These are phyloP conservation scores for Sitophilus oryzae DNA, from an alignment of 1,140 invertebrate species.

Conservation along the genomic window DNA sequence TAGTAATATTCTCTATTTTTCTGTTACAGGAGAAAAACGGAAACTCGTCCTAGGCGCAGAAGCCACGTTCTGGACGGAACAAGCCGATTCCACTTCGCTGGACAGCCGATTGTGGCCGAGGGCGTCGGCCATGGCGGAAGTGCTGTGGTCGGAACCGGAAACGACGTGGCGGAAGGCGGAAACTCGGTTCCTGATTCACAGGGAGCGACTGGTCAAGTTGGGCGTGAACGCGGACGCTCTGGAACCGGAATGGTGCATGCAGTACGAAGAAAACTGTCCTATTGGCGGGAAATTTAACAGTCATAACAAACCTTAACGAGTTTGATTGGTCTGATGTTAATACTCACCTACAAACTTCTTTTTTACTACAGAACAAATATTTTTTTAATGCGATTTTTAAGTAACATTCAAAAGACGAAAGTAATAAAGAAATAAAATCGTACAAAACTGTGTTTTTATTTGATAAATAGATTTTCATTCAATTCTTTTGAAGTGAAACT, in stretches of 20 bases:
- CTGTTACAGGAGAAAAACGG: conserved; percentile 23
- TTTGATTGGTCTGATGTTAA: too few species aligned
- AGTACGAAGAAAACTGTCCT: conserved; percentile 67
- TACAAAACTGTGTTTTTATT: too few species aligned
- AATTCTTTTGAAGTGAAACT: too few species aligned
- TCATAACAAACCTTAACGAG: conserved; percentile 12
- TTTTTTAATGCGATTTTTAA: too few species aligned
- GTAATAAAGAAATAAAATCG: too few species aligned
- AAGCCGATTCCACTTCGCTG: conserved; percentile 58
- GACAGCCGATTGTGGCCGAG: conserved; percentile 73
- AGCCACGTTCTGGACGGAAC: conserved; percentile 76
- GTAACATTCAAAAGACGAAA: too few species aligned
- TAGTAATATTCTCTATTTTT: too few species aligned
- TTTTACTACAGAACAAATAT: too few species aligned
- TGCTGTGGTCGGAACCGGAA: conserved; percentile 67
- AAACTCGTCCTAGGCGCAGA: conserved; percentile 58
- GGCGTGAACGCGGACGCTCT: conserved; percentile 64
- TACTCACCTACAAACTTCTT: too few species aligned
- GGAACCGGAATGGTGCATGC: conserved; percentile 75
- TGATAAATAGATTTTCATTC: too few species aligned
- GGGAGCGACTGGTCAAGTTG: conserved; percentile 61
- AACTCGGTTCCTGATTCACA: conserved; percentile 60
- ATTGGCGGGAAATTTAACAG: conserved; percentile 34
- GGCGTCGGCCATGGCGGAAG: conserved; percentile 71
- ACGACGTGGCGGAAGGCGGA: conserved; percentile 59